Conservation (phyloP, 2,888 invertebrate genomes). For the Encarsia formosa region DNA sequence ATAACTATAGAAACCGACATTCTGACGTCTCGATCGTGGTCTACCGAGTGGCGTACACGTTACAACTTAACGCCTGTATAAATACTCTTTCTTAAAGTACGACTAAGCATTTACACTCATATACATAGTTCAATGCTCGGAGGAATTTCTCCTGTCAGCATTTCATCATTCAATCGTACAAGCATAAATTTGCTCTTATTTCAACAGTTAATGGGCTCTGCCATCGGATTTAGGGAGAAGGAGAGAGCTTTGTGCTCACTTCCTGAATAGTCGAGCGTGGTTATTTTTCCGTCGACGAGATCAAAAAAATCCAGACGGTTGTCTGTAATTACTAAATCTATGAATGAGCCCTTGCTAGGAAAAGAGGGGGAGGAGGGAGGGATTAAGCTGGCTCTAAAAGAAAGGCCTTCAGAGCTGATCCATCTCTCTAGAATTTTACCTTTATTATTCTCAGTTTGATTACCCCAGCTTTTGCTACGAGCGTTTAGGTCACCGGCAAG, state of each 20-base stretch:
- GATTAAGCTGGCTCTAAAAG: background rate
- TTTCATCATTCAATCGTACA: no score
- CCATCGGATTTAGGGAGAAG: background rate
- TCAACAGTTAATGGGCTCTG: background rate
- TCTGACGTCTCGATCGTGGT: no score
- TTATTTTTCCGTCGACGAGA: background rate
- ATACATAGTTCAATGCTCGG: no score
- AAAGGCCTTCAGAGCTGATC: background rate
- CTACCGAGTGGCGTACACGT: no score
- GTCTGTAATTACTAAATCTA: background rate
- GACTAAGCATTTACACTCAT: no score
- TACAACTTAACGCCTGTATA: no score
- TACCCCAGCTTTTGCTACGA: slow-evolving; percentile 1
- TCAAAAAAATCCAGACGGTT: background rate
- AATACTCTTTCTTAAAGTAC: no score
- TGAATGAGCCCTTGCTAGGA: background rate
- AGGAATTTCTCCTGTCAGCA: no score
- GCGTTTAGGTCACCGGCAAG: slow-evolving; percentile 7
- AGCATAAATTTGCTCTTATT: no score
- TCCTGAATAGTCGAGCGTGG: background rate
- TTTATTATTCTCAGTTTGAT: background rate
- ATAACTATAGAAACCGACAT: no score
- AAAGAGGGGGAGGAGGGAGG: background rate
- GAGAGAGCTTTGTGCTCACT: slow-evolving; percentile 4
- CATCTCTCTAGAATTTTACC: slow-evolving; percentile 10